These are phyloP conservation scores for Leptosomus discolor DNA, from an alignment of 2,113 vertebrate genomes.

Conservation along the genomic window DNA sequence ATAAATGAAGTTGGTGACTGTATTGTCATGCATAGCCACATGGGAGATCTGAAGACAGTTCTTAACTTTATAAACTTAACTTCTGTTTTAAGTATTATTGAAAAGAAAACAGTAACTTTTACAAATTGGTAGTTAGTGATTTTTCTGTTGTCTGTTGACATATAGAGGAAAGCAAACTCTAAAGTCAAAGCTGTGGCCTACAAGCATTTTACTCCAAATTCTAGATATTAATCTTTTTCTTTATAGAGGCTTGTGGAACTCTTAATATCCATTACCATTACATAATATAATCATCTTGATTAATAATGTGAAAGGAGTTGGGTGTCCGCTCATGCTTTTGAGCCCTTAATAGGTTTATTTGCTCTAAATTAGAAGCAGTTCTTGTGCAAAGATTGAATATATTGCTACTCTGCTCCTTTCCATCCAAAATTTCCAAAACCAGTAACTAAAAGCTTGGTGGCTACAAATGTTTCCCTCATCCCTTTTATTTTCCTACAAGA, in stretches of 20 bases:
- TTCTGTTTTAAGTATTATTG: neutral
- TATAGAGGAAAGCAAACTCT: neutral
- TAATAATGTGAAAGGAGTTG: neutral
- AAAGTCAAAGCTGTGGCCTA: neutral
- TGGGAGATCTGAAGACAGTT: neutral
- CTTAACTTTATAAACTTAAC: neutral
- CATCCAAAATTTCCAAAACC: neutral
- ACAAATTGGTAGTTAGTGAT: neutral
- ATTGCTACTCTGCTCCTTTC: neutral
- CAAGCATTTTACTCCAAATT: neutral
- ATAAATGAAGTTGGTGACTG: neutral
- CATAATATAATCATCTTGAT: neutral
- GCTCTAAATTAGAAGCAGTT: neutral
- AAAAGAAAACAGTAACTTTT: neutral
- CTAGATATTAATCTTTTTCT: neutral
- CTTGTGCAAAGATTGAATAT: neutral
- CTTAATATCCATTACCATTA: neutral
- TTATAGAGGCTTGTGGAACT: neutral
- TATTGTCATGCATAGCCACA: rapidly evolving
- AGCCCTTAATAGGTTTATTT: neutral
- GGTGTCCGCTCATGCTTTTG: neutral
- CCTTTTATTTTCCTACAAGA: neutral
- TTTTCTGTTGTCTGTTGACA: neutral
- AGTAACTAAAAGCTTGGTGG: neutral
- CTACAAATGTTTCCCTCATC: neutral